Percentiles rank a stretch among this genome's conserved stretches.
Conservation (phyloP, 2,888 invertebrate genomes). For the Tinea pellionella region DNA sequence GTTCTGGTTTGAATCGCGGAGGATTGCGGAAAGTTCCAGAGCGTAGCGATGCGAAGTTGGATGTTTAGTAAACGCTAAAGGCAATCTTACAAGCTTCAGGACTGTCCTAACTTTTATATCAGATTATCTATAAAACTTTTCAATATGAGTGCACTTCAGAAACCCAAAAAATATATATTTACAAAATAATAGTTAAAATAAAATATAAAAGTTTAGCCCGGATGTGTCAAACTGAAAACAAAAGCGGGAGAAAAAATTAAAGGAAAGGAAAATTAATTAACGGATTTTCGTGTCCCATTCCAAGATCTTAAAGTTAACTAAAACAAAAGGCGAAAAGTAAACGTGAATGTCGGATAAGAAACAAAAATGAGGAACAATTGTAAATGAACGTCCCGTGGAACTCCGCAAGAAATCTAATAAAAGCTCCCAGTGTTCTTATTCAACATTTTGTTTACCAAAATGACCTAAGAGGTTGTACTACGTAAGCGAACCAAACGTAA, state of each 20-base stretch:
- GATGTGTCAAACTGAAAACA: background rate
- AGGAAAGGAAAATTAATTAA: background rate
- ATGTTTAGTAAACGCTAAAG: conserved; percentile 3
- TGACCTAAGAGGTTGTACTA: conserved; percentile 1
- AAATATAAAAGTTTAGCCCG: too few species aligned
- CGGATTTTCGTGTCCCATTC: background rate
- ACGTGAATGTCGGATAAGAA: conserved; percentile 2
- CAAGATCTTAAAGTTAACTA: background rate
- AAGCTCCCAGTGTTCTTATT: conserved; percentile 3
- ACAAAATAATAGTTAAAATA: too few species aligned
- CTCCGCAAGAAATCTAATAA: conserved; percentile 13
- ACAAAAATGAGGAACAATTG: conserved; percentile 8
- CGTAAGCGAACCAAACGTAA: background rate
- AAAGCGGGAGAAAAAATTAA: background rate
- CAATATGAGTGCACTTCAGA: background rate
- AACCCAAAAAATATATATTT: background rate
- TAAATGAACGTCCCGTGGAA: background rate
- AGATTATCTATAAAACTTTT: background rate
- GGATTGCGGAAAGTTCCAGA: background rate
- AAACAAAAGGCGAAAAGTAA: background rate
- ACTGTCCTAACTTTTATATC: background rate
- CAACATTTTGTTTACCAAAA: conserved; percentile 12
- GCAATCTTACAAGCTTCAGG: background rate
- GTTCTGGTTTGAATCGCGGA: background rate
- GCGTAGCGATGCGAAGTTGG: background rate